Base-by-base conservation (phyloP, 2,113 vertebrate species). In the Microcebus jonahi region DNA sequence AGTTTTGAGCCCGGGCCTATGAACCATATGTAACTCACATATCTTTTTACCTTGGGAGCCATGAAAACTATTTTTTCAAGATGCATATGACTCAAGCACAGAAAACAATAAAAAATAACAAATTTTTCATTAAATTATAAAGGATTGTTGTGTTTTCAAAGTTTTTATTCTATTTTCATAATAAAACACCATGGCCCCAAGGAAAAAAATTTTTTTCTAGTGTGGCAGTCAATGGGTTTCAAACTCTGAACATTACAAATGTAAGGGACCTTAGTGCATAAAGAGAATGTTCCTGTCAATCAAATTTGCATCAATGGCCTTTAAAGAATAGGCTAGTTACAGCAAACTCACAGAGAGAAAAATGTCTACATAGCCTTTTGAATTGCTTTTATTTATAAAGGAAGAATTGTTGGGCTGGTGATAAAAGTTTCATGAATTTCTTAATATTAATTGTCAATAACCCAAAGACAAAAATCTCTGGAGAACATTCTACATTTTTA, bases 291-390 rank as follows among this genome's bases (percentile, higher is more conserved):
- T 98, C 73, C 96, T 96, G n/a, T 91, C 61, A 97, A 83, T 76
- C 96, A 8, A 14, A 91, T 84, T 96, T 95, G 50, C 83, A 97
- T 96, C 76, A 79, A 87, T 90, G 96, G 50, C 10, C 45, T 97
- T 97, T 97, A 92, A 21, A 98, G 84, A 97, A 97, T 94, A 4
- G 92, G 39, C 11, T 77, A 86, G 93, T 95, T 96, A 65, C 8
- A 90, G 88, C 50, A 94, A 97, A 94, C 67, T 79, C 91, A 73
- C 95, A 84, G 23, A 95, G 39, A 97, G 79, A 34, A 29, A 8
- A 42, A 8, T 76, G 13, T 53, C 12, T 83, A 67, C 48, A 63
- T 13, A n/a, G 21, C 29, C 8, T 87, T 34, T 91, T 75, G 27
- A 82, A 73, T 7, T 11, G 25, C 48, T 42, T 79, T 79, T 71